Base-by-base conservation (phyloP, 2,888 invertebrate genomes). In the Herminia tarsipennalis region DNA sequence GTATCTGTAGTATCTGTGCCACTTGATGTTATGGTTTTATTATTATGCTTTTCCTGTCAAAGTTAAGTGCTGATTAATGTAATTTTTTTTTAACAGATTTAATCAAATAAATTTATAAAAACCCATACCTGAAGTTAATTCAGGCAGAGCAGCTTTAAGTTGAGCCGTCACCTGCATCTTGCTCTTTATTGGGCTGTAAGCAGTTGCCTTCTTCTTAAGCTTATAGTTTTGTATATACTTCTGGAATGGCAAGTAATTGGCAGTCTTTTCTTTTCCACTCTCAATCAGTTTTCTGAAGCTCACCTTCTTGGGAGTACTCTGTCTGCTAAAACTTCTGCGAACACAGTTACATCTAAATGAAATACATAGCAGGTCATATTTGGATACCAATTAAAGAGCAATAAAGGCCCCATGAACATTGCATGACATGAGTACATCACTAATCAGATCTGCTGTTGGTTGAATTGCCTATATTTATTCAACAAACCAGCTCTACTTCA, bases 221-320 rank as follows among this genome's bases (percentile, higher is more conserved):
- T 82, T 87, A 52, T 88, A 89, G 47, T 79, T 89, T 51, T 90
- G 84, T 32, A 88, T 84, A 47, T 86, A 85, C 49, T 88, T 89
- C 48, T 81, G 92, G 68, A 95, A 95, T 6, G 95, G 94, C 92
- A 94, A 93, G 67, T 95, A 95, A 47, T 92, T 92, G 5, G 92
- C 88, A 8, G 88, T 89, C 69, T 89, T 86, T 6, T 83, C 84
- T 51, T 84, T 83, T 16, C 83, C 84, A 60, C 88, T 92, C 62
- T 93, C 90, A 55, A 91, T 83, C 38, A 90, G 77, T 60, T 86
- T 88, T 2, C 86, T 78, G 49, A 91, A 90, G 63, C 88, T 91
- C 2, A 89, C 90, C 59, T 84, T 88, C 52, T 89, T 90, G 4
- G 91, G 91, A 24, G 90, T 90, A 57, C 90, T 90, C 63, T 91